Percentiles rank a stretch among this genome's conserved stretches.
phyloP scores from a whole-genome alignment of 2,797 vertebrate genomes.

The Dallia pectoralis region DNA sequence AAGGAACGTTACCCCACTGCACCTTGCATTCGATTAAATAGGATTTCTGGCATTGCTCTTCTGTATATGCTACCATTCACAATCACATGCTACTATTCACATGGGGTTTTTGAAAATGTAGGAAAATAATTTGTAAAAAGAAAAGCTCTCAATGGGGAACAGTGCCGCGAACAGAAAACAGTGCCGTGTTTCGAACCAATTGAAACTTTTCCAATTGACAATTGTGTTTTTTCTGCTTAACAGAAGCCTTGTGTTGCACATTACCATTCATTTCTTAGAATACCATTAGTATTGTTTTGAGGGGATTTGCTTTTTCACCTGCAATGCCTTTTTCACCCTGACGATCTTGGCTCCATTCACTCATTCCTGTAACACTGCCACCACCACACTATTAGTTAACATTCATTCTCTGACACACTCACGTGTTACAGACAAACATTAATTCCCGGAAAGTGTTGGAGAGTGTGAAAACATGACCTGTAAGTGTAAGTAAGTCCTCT shows the following conservation, averaged over 20 bases:
- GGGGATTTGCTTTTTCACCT: conserved; percentile 43
- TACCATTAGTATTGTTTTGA: conserved; percentile 24
- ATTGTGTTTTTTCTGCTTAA: conserved; percentile 41
- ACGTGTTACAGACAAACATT: background rate
- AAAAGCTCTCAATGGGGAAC: conserved; percentile 24
- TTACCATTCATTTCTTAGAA: background rate
- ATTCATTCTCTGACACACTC: background rate
- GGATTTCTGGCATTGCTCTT: conserved; percentile 31
- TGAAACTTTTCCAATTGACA: conserved; percentile 32
- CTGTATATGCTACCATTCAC: background rate
- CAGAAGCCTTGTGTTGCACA: conserved; percentile 11
- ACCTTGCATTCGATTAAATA: background rate
- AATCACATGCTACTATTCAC: conserved; percentile 2
- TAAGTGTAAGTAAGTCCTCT: conserved; percentile 62
- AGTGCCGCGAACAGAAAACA: conserved; percentile 8
- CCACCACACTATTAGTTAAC: conserved; percentile 34
- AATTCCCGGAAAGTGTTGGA: conserved; percentile 61
- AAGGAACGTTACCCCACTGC: conserved; percentile 13
- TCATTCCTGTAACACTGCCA: conserved; percentile 44
- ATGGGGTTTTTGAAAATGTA: conserved; percentile 14
- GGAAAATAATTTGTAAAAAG: conserved; percentile 11
- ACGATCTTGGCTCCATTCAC: background rate
- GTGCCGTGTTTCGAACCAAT: conserved; percentile 29
- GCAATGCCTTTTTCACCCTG: conserved; percentile 17
- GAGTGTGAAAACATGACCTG: conserved; percentile 66